phyloP scores from a whole-genome alignment of 2,888 invertebrate species.

The Caenorhabditis panamensis region DNA sequence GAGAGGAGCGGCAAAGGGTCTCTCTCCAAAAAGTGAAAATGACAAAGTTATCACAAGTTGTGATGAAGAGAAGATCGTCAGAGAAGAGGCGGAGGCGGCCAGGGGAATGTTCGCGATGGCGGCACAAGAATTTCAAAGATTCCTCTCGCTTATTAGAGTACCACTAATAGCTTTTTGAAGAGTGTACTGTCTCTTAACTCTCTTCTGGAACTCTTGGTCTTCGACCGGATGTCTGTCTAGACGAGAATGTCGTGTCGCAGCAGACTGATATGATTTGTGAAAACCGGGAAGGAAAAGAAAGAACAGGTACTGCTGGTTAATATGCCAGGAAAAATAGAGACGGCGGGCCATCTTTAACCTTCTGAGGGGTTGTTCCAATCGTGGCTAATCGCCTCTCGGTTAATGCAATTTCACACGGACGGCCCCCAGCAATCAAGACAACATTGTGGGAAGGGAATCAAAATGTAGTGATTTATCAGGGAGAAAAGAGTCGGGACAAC shows the following conservation, averaged over 20 bases:
- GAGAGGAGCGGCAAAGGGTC: constrained; percentile 11
- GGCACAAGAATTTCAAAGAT: constrained; percentile 33
- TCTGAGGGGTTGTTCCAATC: constrained; percentile 10
- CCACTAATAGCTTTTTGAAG: not conserved
- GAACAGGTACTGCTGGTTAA: constrained; percentile 13
- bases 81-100: constrained; percentile 21
- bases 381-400: constrained; percentile 32
- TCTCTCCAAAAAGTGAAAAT: constrained; percentile 49
- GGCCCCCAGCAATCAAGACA: not conserved
- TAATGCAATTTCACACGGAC: constrained; percentile 16
- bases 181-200: not conserved
- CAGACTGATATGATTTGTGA: constrained; percentile 44
- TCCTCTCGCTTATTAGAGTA: constrained; percentile 23
- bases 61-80: not conserved
- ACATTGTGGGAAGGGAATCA: constrained; percentile 3
- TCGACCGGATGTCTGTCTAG: too few species aligned
- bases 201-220: not conserved
- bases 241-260: not conserved
- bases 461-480: constrained; percentile 31
- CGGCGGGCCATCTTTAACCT: constrained; percentile 22
- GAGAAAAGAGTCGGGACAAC: constrained; percentile 1
- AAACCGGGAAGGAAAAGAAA: constrained; percentile 20
- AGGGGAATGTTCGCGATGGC: constrained; percentile 48
- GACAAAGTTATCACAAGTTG: constrained; percentile 56
- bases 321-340: not conserved